phyloP scores from a whole-genome alignment of 2,797 vertebrate species.

The Vespertilio murinus region DNA sequence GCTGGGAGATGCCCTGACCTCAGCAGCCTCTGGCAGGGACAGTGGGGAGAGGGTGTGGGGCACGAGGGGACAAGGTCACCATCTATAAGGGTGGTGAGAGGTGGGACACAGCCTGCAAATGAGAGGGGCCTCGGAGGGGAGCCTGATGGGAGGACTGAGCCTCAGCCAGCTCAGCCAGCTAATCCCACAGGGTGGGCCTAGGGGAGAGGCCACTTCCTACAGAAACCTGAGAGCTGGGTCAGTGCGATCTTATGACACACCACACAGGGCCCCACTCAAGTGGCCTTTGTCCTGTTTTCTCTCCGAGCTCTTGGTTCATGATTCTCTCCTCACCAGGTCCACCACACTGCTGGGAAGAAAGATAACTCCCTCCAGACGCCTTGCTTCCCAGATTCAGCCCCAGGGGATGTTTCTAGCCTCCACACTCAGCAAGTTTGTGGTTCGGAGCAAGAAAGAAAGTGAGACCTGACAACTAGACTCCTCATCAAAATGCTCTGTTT shows the following conservation, averaged over 20 bases:
- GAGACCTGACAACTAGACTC: neutral
- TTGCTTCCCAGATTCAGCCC: neutral
- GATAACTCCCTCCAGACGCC: neutral
- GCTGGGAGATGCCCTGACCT: neutral
- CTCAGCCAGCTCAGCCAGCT: neutral
- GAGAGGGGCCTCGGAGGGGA: neutral
- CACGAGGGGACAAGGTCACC: neutral
- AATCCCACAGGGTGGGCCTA: too few relatives aligned
- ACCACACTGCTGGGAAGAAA: neutral
- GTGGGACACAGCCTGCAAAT: neutral
- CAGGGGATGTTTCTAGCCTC: neutral
- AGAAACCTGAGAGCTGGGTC: neutral
- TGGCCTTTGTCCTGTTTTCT: neutral
- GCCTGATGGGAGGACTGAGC: rapidly evolving
- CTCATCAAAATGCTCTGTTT: neutral
- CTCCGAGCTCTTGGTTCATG: neutral
- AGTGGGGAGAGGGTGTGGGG: too few relatives aligned
- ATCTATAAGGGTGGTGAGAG: neutral
- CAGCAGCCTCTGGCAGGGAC: neutral
- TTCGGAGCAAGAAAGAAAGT: neutral
- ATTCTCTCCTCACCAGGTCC: neutral
- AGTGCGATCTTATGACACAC: rapidly evolving
- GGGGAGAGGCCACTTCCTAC: neutral
- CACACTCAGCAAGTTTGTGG: neutral
- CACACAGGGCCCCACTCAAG: rapidly evolving